Conservation (phyloP, 2,888 invertebrate genomes). For the Anthrax anthrax region DNA sequence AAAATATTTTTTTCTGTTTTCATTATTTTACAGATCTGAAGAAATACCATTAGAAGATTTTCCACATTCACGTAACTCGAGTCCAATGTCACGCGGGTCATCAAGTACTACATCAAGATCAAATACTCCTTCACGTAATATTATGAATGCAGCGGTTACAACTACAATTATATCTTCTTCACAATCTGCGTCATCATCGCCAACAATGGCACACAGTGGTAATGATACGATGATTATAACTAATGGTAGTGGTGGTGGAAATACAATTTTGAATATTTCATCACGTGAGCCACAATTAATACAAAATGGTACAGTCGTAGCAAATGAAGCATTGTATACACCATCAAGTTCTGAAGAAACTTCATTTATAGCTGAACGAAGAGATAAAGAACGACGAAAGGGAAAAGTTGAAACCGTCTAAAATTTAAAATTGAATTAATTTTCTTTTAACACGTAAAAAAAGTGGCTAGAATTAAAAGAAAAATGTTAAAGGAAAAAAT, state of each 20-base stretch:
- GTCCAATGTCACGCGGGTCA: conserved; percentile 28
- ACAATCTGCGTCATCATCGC: neutral
- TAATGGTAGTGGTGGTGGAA: neutral
- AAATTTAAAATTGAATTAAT: neutral
- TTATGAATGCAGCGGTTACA: conserved; percentile 1
- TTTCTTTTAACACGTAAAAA: neutral
- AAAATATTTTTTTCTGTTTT: neutral
- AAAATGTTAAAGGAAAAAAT: no score
- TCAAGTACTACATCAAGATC: conserved; percentile 32
- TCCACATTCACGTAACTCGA: conserved; percentile 40
- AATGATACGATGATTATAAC: neutral
- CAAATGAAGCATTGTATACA: neutral
- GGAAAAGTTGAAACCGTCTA: conserved; percentile 40
- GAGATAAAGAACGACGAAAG: conserved; percentile 33
- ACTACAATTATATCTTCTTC: neutral
- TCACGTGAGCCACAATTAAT: conserved; percentile 3
- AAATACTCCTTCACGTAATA: conserved; percentile 30
- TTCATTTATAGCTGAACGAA: conserved; percentile 53
- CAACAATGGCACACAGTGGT: neutral
- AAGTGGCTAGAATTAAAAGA: no score
- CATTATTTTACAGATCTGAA: conserved; percentile 38
- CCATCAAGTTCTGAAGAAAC: conserved; percentile 54
- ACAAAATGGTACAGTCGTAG: conserved; percentile 16
- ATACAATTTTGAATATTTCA: conserved; percentile 8
- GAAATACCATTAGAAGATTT: conserved; percentile 73